Conservation (phyloP, 2,888 invertebrate genomes). For the Priocnemis perturbator region DNA sequence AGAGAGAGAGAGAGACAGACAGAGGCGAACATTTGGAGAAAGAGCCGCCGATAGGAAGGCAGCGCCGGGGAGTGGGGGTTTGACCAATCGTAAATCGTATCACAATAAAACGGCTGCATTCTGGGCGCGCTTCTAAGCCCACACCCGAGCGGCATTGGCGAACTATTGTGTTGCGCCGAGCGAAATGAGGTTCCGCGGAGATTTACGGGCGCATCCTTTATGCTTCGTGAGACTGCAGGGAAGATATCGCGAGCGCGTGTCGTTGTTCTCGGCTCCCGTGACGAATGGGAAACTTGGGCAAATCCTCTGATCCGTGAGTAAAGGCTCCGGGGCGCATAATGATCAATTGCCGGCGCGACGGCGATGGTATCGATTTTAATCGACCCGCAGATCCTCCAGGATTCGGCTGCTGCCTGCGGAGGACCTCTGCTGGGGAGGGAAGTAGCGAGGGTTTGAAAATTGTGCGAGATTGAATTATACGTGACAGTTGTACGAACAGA, state of each 20-base stretch:
- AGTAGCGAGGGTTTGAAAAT: no score
- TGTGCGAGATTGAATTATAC: no score
- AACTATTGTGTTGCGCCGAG: constrained; percentile 64
- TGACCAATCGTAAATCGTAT: constrained; percentile 65
- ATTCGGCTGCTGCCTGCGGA: no score
- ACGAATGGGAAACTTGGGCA: constrained; percentile 48
- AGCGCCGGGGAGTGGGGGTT: constrained; percentile 21
- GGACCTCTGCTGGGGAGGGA: no score
- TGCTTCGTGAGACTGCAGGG: constrained; percentile 47
- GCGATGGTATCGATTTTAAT: no score
- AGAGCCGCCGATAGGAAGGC: constrained; percentile 13
- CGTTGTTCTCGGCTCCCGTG: constrained; percentile 27
- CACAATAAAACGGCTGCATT: constrained; percentile 61
- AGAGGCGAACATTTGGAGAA: constrained; percentile 7
- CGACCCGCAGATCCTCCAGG: no score
- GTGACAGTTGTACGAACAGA: no score
- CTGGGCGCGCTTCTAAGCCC: constrained; percentile 40
- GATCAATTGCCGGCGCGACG: no score
- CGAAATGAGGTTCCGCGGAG: constrained; percentile 64
- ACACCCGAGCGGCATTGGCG: constrained; percentile 37
- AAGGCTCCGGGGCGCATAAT: constrained; percentile 34
- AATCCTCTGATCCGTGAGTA: constrained; percentile 48
- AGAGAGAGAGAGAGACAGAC: not conserved
- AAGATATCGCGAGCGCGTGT: constrained; percentile 28
- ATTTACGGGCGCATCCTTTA: constrained; percentile 60